Evolutionary conservation across 2,888 invertebrate species (phyloP).

Genomic region (Tridacna gigas): DNA sequence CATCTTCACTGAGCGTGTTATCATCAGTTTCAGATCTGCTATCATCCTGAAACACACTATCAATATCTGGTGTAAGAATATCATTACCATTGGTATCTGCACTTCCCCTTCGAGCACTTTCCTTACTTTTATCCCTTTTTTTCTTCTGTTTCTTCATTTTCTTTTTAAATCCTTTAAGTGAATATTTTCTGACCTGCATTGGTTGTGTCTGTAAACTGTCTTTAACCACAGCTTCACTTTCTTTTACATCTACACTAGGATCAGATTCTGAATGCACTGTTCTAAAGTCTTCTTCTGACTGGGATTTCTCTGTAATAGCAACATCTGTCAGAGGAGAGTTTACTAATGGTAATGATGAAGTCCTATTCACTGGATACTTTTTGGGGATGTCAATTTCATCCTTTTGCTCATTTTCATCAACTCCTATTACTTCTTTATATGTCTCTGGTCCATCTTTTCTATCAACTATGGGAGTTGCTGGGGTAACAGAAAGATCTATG

Average conservation of each 20-base stretch:
- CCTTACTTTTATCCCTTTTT: slow-evolving; percentile 37
- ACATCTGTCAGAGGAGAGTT: slow-evolving; percentile 22
- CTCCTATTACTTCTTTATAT: not conserved
- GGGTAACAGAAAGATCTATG: slow-evolving; percentile 18
- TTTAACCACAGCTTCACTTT: slow-evolving; percentile 40
- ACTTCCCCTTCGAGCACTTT: not conserved
- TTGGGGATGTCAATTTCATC: slow-evolving; percentile 7
- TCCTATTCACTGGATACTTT: slow-evolving; percentile 36
- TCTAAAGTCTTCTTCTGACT: slow-evolving; percentile 37
- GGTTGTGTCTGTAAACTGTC: slow-evolving; percentile 30
- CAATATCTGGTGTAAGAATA: slow-evolving; percentile 21
- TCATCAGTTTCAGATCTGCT: slow-evolving; percentile 54
- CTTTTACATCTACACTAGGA: slow-evolving; percentile 36
- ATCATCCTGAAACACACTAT: slow-evolving; percentile 48
- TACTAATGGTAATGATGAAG: slow-evolving; percentile 52
- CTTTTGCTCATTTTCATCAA: not conserved
- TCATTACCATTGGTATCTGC: slow-evolving; percentile 23
- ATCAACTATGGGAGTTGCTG: slow-evolving; percentile 32
- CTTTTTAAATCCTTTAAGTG: slow-evolving; percentile 65
- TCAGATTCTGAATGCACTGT: slow-evolving; percentile 32
- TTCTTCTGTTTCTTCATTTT: slow-evolving; percentile 59
- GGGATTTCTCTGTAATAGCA: slow-evolving; percentile 7
- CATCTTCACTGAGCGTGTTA: slow-evolving; percentile 49
- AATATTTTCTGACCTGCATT: slow-evolving; percentile 49
- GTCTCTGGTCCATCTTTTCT: slow-evolving; percentile 10